Evolutionary conservation across 2,888 invertebrate species (phyloP).

Genomic region (Lasioglossum figueresi): DNA sequence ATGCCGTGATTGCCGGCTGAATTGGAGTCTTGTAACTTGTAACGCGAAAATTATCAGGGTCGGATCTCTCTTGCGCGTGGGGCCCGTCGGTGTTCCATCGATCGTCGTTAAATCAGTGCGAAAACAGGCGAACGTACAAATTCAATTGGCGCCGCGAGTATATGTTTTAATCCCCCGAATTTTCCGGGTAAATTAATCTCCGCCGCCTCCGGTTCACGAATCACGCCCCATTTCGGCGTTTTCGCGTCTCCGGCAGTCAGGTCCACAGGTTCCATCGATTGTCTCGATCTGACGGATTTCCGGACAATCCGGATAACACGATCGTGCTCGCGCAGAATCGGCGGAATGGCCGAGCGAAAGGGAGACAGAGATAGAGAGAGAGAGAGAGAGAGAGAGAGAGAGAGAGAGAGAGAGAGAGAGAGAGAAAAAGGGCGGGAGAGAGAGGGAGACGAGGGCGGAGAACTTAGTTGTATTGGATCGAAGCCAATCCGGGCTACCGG

Average conservation of each 20-base stretch:
- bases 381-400: no score
- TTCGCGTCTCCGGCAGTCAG: slow-evolving; percentile 21
- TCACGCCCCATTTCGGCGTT: slow-evolving; percentile 27
- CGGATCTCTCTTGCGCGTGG: neutral
- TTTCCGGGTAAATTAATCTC: slow-evolving; percentile 43
- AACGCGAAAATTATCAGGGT: slow-evolving; percentile 26
- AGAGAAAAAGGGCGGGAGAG: no score
- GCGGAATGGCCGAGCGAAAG: neutral
- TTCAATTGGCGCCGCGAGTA: slow-evolving; percentile 29
- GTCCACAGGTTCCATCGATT: slow-evolving; percentile 49
- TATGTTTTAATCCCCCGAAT: slow-evolving; percentile 45
- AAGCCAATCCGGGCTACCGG: slow-evolving; percentile 70
- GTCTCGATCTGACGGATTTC: slow-evolving; percentile 61
- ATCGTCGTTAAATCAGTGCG: slow-evolving; percentile 31
- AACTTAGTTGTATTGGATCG: slow-evolving; percentile 76
- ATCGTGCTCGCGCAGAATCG: slow-evolving; percentile 66
- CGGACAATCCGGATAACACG: slow-evolving; percentile 74
- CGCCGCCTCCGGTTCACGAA: slow-evolving; percentile 28
- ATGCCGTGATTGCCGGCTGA: neutral
- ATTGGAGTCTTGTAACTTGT: slow-evolving; percentile 2
- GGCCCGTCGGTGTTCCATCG: slow-evolving; percentile 14
- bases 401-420: neutral
- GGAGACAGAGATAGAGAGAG: neutral
- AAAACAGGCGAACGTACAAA: slow-evolving; percentile 24
- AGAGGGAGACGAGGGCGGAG: slow-evolving; percentile 1